A percentile compares a stretch with the other conserved stretches of the same genome.
Evolutionary conservation across 1,140 invertebrate species (phyloP).

Genomic region (Papilio aristodemus): DNA sequence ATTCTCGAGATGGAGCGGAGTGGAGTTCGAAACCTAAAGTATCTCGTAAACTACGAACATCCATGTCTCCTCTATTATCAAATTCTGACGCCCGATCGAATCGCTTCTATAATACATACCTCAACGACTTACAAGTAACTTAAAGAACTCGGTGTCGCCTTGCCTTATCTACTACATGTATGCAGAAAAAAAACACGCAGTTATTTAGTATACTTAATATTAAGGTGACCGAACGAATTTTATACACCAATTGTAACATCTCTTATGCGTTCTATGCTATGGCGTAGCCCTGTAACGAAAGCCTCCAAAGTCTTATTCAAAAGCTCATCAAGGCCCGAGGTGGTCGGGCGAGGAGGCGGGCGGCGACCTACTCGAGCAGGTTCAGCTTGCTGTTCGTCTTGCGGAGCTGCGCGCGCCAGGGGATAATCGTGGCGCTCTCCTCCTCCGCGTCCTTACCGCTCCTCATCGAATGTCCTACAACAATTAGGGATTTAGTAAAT

Average conservation of each 20-base stretch:
- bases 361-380: constrained; percentile 83
- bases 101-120: constrained; percentile 40
- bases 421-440: constrained; percentile 86
- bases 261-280: constrained; percentile 6
- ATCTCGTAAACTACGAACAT: constrained; percentile 27
- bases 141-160: no score
- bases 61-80: not conserved
- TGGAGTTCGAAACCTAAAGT: not conserved
- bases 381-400: constrained; percentile 93
- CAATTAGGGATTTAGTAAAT: not conserved
- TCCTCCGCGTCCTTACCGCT: constrained; percentile 81
- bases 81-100: not conserved
- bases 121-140: constrained; percentile 32
- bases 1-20: constrained; percentile 5
- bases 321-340: constrained; percentile 35
- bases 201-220: constrained; percentile 3
- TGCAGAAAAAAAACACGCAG: constrained; percentile 2
- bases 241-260: constrained; percentile 4
- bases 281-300: not conserved
- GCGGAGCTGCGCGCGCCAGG: constrained; percentile 92
- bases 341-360: constrained; percentile 20
- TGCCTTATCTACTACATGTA: constrained; percentile 9
- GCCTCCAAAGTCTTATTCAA: constrained; percentile 12
- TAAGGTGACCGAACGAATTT: not conserved
- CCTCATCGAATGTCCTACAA: constrained; percentile 64